phyloP scores from a whole-genome alignment of 2,888 invertebrate species.

The Ryuthela nishihirai region DNA sequence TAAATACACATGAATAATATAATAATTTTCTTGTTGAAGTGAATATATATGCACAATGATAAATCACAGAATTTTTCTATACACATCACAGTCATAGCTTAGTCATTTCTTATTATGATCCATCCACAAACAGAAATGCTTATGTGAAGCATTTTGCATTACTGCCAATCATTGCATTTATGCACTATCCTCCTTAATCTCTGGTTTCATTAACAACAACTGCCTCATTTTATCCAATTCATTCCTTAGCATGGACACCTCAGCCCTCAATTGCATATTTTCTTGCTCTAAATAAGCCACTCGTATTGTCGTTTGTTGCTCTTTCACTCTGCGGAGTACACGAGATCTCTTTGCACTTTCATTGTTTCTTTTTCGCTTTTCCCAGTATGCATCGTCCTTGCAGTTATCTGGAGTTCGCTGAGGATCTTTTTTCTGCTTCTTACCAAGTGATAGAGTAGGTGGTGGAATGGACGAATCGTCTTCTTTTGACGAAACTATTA shows the following conservation, averaged over 20 bases:
- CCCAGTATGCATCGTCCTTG: conserved; percentile 49
- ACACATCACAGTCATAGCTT: too few relatives aligned
- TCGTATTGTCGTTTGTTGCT: conserved; percentile 49
- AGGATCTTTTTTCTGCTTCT: conserved; percentile 28
- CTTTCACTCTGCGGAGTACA: conserved; percentile 49
- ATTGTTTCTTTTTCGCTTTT: conserved; percentile 51
- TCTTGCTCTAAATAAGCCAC: conserved; percentile 50
- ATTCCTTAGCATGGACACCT: conserved; percentile 42
- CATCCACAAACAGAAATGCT: too few relatives aligned
- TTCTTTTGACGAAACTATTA: too few relatives aligned
- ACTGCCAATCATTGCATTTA: neutral
- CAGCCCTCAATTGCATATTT: conserved; percentile 49
- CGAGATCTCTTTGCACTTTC: conserved; percentile 51
- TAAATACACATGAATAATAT: too few relatives aligned
- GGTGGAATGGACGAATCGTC: too few relatives aligned
- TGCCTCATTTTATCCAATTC: conserved; percentile 34
- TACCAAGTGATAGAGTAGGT: too few relatives aligned
- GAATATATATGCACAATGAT: too few relatives aligned
- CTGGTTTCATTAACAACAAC: conserved; percentile 9
- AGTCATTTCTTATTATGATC: too few relatives aligned
- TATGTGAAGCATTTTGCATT: neutral
- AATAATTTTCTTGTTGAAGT: too few relatives aligned
- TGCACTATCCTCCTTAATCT: neutral
- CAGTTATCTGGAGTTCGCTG: conserved; percentile 35
- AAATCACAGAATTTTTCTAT: too few relatives aligned